Evolutionary conservation across 2,797 vertebrate genomes (phyloP).

Genomic region (Melanotaenia nigrans): DNA sequence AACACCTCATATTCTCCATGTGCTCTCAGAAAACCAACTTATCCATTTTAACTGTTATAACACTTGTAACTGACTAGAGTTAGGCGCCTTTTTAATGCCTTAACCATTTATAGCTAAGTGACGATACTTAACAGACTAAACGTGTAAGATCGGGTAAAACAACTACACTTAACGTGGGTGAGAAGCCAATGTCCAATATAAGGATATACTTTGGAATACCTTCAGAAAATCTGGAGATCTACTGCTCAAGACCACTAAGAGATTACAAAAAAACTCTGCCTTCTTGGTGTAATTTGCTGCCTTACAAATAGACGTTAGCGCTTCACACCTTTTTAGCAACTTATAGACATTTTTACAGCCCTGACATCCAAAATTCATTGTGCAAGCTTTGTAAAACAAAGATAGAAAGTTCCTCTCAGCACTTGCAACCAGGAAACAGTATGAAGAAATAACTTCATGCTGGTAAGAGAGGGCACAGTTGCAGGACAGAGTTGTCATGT

Average conservation of each 20-base stretch:
- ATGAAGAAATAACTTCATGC: background rate
- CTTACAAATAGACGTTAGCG: background rate
- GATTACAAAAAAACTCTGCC: background rate
- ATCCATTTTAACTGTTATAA: background rate
- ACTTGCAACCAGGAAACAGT: background rate
- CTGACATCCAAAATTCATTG: background rate
- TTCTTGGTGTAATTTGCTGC: background rate
- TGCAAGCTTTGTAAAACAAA: background rate
- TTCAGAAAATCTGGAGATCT: background rate
- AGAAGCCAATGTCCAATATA: background rate
- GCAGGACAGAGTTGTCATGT: background rate
- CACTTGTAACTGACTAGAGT: background rate
- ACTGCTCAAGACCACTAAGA: background rate
- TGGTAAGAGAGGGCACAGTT: background rate
- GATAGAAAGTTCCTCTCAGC: background rate
- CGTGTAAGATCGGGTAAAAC: background rate
- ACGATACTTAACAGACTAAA: background rate
- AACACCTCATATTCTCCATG: no score
- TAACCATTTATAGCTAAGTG: background rate
- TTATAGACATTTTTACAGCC: background rate
- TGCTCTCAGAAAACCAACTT: background rate
- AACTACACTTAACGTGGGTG: no score
- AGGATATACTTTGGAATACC: background rate
- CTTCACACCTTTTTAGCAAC: background rate
- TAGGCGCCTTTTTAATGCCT: background rate